Evolutionary conservation across 2,888 invertebrate genomes (phyloP).

Genomic region (Aethes cnicana): DNA sequence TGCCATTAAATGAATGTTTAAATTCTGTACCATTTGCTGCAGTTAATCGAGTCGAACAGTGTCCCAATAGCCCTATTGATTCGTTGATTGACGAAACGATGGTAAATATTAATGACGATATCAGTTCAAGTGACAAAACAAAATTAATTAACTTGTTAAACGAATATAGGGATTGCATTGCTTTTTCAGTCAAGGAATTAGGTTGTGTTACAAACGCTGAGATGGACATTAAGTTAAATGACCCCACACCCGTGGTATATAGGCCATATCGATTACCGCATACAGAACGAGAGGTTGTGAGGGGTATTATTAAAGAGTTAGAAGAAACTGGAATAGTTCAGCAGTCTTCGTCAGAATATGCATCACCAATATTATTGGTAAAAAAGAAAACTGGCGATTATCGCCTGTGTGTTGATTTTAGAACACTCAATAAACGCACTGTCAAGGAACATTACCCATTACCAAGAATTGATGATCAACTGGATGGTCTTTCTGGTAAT

Average conservation of each 20-base stretch:
- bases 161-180: constrained; percentile 16
- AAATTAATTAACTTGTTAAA: background rate
- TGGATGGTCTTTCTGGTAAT: constrained; percentile 27
- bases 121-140: background rate
- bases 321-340: constrained; percentile 11
- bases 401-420: constrained; percentile 33
- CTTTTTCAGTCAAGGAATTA: constrained; percentile 21
- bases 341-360: constrained; percentile 13
- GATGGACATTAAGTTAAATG: constrained; percentile 19
- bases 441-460: constrained; percentile 32
- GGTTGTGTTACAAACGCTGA: constrained; percentile 2
- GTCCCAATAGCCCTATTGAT: no score
- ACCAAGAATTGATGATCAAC: constrained; percentile 34
- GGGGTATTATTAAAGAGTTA: constrained; percentile 21
- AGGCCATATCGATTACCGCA: constrained; percentile 21
- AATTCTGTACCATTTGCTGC: no score
- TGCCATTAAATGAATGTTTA: background rate
- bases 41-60: no score
- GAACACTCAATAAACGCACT: constrained; percentile 27
- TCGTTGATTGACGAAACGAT: no score
- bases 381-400: constrained; percentile 34
- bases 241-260: constrained; percentile 15
- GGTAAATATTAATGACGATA: no score
- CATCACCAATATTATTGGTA: constrained; percentile 18
- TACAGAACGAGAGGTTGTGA: constrained; percentile 15